Percentiles rank a stretch among this genome's conserved stretches.
Evolutionary conservation across 1,140 invertebrate genomes (phyloP).

Genomic region (Lepidurus packardi): DNA sequence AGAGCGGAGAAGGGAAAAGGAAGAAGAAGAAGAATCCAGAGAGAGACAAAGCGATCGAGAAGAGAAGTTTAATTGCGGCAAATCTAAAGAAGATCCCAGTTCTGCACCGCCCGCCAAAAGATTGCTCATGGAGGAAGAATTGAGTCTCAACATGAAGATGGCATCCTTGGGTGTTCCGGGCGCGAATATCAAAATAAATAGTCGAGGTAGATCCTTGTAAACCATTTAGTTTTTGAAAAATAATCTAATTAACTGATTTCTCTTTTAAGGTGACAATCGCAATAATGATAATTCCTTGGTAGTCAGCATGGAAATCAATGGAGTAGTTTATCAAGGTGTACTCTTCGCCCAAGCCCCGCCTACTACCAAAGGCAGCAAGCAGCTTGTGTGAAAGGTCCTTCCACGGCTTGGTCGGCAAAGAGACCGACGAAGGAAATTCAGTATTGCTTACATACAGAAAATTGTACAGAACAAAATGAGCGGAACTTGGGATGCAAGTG

Average conservation of each 20-base stretch:
- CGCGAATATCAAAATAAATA: conserved; percentile 83
- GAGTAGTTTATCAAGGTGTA: conserved; percentile 80
- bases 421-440: not conserved
- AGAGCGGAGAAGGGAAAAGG: conserved; percentile 38
- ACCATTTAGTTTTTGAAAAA: not conserved
- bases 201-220: conserved; percentile 60
- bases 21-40: conserved; percentile 39
- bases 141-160: conserved; percentile 39
- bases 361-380: conserved; percentile 23
- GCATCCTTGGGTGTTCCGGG: conserved; percentile 49
- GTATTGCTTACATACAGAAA: not conserved
- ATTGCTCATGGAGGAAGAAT: conserved; percentile 46
- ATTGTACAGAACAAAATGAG: conserved; percentile 3
- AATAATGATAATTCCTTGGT: conserved; percentile 77
- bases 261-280: conserved; percentile 49
- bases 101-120: conserved; percentile 45
- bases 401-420: not conserved
- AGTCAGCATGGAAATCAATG: conserved; percentile 94
- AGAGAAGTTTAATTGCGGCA: conserved; percentile 33
- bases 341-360: conserved; percentile 62
- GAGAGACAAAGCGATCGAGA: conserved; percentile 37
- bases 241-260: not conserved
- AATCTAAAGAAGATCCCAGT: conserved; percentile 36
- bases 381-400: conserved; percentile 1
- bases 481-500: not conserved